Conservation (phyloP, 2,888 invertebrate species). For the Eristalinus aeneus region DNA sequence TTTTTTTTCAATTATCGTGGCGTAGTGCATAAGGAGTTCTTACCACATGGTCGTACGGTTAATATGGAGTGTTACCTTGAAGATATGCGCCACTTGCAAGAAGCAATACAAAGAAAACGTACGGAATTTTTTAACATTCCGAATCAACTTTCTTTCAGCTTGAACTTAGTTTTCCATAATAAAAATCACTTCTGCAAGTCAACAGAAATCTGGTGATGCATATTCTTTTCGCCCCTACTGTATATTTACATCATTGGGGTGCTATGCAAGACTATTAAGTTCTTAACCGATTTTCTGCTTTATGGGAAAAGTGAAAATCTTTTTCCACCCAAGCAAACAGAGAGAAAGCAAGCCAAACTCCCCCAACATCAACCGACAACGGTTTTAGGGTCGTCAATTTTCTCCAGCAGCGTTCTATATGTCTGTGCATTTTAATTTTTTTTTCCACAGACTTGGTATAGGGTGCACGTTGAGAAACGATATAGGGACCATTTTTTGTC, state of each 20-base stretch:
- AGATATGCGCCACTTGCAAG: too few species aligned
- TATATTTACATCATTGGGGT: conserved; percentile 36
- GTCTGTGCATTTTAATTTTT: conserved; percentile 28
- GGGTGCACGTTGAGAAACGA: conserved; percentile 65
- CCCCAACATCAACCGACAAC: conserved; percentile 19
- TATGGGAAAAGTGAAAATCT: conserved; percentile 50
- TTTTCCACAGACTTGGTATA: not conserved
- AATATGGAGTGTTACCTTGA: too few species aligned
- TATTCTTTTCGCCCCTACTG: conserved; percentile 53
- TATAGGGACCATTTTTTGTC: conserved; percentile 66
- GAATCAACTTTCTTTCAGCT: too few species aligned
- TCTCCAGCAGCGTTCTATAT: conserved; percentile 59
- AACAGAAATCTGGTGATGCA: too few species aligned
- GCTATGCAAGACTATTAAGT: conserved; percentile 32
- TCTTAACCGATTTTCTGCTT: conserved; percentile 52
- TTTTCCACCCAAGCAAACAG: conserved; percentile 45
- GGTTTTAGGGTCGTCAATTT: conserved; percentile 64
- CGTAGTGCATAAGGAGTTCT: too few species aligned
- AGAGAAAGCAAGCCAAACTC: conserved; percentile 21
- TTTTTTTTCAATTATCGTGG: too few species aligned
- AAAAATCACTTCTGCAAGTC: too few species aligned
- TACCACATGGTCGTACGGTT: too few species aligned
- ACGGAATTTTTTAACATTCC: too few species aligned
- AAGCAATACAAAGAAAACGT: too few species aligned
- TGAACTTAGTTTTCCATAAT: too few species aligned